Percentiles rank a stretch among this genome's conserved stretches.
phyloP scores from a whole-genome alignment of 2,797 vertebrate genomes.

The Poeciliopsis turneri region DNA sequence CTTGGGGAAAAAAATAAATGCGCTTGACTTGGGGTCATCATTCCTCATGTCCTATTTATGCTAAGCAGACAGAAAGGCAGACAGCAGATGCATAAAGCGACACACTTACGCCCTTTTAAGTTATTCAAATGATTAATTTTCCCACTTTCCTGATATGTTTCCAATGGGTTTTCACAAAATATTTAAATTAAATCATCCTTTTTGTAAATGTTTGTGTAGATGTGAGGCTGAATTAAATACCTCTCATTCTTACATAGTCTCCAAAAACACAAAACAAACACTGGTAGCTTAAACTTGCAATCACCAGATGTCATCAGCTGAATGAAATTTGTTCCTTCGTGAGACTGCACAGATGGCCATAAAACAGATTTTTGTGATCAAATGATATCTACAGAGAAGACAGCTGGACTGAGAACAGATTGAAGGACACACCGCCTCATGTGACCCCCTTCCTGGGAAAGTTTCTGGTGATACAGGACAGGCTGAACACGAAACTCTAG shows the following conservation, averaged over 20 bases:
- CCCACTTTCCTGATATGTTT: conserved; percentile 40
- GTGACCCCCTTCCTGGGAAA: conserved; percentile 7
- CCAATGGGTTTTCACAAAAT: conserved; percentile 44
- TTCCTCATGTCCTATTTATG: conserved; percentile 47
- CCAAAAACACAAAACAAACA: conserved; percentile 24
- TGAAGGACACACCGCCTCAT: conserved; percentile 9
- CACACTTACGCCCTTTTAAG: conserved; percentile 17
- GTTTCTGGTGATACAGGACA: conserved; percentile 19
- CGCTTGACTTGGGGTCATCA: conserved; percentile 63
- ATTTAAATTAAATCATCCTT: conserved; percentile 34
- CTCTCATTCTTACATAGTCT: conserved; percentile 27
- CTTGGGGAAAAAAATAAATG: conserved; percentile 47
- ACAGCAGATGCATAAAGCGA: conserved; percentile 47
- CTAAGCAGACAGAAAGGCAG: conserved; percentile 37
- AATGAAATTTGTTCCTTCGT: conserved; percentile 25
- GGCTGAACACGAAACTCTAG: conserved; percentile 19
- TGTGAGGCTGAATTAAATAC: conserved; percentile 23
- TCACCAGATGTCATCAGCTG: conserved; percentile 10
- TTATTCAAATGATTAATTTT: conserved; percentile 36
- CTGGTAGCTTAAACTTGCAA: neutral
- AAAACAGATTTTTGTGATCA: conserved; percentile 4
- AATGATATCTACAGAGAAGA: conserved; percentile 12
- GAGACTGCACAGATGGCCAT: conserved; percentile 6
- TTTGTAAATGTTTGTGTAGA: conserved; percentile 25
- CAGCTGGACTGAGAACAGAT: conserved; percentile 7